A percentile compares a stretch with the other conserved stretches of the same genome.
These are phyloP conservation scores for Anser brachyrhynchus DNA, from an alignment of 2,113 vertebrate species.

Conservation along the genomic window DNA sequence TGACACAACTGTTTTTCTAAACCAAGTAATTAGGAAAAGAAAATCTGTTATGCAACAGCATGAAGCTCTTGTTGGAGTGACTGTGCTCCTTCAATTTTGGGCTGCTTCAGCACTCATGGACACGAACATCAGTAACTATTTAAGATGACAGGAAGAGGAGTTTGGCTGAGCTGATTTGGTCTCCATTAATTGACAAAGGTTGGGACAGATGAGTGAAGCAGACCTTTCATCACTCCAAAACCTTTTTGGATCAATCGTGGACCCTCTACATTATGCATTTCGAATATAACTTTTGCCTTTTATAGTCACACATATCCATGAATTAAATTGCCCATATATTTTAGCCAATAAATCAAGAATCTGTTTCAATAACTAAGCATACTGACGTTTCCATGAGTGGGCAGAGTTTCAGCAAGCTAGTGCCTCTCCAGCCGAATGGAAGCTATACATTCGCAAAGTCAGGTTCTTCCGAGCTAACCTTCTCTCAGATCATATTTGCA, in stretches of 20 bases:
- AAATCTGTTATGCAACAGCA: background rate
- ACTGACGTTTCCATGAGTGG: background rate
- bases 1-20: background rate
- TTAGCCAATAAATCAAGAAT: background rate
- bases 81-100: background rate
- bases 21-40: background rate
- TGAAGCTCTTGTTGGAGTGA: background rate
- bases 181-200: background rate
- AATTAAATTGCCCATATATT: background rate
- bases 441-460: background rate
- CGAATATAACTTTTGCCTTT: background rate
- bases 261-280: background rate
- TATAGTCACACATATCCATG: background rate
- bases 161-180: background rate
- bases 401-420: background rate
- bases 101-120: background rate
- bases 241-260: background rate
- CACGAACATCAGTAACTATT: background rate
- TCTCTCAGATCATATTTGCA: background rate
- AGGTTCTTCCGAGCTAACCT: background rate
- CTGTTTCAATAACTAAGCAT: background rate
- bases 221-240: background rate
- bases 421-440: background rate
- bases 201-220: background rate
- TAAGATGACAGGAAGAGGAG: background rate